Base-by-base conservation (phyloP, 2,888 invertebrate genomes). In the Monochamus alternatus region DNA sequence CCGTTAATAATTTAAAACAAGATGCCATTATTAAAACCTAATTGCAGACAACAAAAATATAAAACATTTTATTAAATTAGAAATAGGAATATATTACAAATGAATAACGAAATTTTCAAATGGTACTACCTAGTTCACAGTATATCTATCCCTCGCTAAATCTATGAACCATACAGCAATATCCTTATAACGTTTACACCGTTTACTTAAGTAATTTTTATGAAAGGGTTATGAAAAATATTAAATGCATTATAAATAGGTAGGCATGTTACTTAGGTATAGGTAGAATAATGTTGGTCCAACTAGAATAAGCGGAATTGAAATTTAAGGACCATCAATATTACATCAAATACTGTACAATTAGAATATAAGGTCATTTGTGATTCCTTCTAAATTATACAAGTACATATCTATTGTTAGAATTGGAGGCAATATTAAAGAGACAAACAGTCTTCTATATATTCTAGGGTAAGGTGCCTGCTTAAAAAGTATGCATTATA, bases 161-260 rank as follows among this genome's bases (percentile, higher is more conserved):
- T 10, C n/a, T 58, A 22, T 68, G 14, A n/a, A 10, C 38, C 58
- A 44, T 43, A 44, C 9, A 14, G 58, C 52, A 51, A 31, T 32
- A 10, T 43, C 67, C 47, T 31, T 60, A 38, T 71, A 64, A 68
- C 52, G 64, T 62, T 10, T 60, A 38, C 12, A 38, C 52, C 55
- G 14, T 63, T 64, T 38, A 38, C 38, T 38, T 55, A 30, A 63
- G 52, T 74, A 68, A 51, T 65, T 70, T 65, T 68, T 67, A 80
- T 74, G 75, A 72, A 78, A 79, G 74, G 76, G 68, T 76, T 81
- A 80, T 74, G 77, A 80, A 80, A 79, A 77, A 80, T 81, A 80
- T 78, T 76, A 79, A 81, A 81, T 75, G 77, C 77, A 51, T 71
- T 74, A 71, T 73, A 64, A 64, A 52, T 69, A 65, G 47, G 55